Evolutionary conservation across 2,888 invertebrate genomes (phyloP).

Genomic region (Bursaphelenchus okinawaensis): DNA sequence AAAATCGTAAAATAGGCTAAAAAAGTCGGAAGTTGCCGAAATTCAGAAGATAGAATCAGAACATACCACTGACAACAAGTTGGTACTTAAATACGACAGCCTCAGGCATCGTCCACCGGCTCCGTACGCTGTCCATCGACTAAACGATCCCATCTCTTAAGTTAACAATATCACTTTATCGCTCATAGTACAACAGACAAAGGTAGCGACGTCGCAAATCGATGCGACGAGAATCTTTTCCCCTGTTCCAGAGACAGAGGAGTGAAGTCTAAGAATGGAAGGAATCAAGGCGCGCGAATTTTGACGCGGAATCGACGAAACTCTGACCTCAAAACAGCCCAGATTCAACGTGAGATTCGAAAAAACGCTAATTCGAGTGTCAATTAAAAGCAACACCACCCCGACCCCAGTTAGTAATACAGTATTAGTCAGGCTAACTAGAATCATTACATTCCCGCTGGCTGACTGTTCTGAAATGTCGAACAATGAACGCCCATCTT

Average conservation of each 20-base stretch:
- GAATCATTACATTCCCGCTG: not conserved
- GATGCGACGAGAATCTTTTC: not conserved
- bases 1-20: too few species aligned
- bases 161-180: not conserved
- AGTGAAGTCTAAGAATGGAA: not conserved
- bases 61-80: slow-evolving; percentile 38
- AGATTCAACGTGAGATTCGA: not conserved
- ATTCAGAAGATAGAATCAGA: not conserved
- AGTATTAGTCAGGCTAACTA: too few species aligned
- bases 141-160: slow-evolving; percentile 40
- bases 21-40: too few species aligned
- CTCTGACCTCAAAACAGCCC: not conserved
- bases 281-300: not conserved
- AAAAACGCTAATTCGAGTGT: too few species aligned
- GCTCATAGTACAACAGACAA: not conserved
- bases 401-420: too few species aligned
- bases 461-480: not conserved
- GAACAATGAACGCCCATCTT: not conserved
- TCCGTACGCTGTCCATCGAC: slow-evolving; percentile 47
- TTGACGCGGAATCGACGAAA: not conserved
- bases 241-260: not conserved
- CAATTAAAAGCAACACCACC: too few species aligned
- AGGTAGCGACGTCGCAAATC: not conserved
- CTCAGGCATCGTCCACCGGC: slow-evolving; percentile 32
- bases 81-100: slow-evolving; percentile 30